These are phyloP conservation scores for Eremobia ochroleuca DNA, from an alignment of 2,888 invertebrate species.

Conservation along the genomic window DNA sequence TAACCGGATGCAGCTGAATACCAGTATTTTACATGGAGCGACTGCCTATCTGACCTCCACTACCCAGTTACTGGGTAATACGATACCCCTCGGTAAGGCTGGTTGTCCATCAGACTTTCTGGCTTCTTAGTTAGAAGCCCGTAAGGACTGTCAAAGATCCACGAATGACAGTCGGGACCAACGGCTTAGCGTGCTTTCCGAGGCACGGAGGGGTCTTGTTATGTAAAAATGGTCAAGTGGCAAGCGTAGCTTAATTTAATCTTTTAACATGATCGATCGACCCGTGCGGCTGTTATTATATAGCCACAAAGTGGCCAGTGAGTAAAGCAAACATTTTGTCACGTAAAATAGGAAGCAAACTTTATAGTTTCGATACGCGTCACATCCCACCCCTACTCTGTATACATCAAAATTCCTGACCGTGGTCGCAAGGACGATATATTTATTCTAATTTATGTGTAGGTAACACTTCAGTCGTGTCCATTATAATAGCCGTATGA, in stretches of 20 bases:
- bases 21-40: neutral
- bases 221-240: neutral
- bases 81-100: neutral
- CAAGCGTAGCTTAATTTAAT: neutral
- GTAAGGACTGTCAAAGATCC: neutral
- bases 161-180: neutral
- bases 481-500: constrained; percentile 74
- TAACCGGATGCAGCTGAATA: neutral
- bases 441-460: constrained; percentile 59
- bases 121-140: too few relatives aligned
- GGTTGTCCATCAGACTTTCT: neutral
- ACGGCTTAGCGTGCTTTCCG: neutral
- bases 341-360: neutral
- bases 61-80: neutral
- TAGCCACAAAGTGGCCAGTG: neutral
- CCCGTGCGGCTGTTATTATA: neutral
- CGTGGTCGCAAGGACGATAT: constrained; percentile 24
- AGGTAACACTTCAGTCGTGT: constrained; percentile 55
- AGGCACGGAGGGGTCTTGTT: neutral
- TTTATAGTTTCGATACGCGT: constrained; percentile 12
- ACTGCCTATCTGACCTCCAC: neutral
- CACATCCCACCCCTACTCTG: constrained; percentile 16
- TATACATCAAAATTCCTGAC: neutral
- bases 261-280: neutral
- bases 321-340: neutral